A percentile compares a stretch with the other conserved stretches of the same genome.
phyloP scores from a whole-genome alignment of 2,888 invertebrate species.

The Cylloceria caligata region DNA sequence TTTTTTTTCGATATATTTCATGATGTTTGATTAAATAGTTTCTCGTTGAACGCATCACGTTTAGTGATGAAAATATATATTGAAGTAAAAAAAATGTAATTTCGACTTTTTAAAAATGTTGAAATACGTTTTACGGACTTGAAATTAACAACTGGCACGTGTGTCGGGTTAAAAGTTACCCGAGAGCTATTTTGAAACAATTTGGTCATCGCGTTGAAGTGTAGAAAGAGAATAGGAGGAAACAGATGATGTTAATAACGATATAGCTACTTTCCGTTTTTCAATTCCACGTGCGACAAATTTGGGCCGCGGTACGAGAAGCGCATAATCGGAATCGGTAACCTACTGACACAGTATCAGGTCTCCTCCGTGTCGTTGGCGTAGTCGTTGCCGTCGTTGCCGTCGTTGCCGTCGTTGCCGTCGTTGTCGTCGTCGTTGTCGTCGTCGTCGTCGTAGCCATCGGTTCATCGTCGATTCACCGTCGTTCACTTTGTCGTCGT shows the following conservation, averaged over 20 bases:
- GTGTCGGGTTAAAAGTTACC: too few species aligned
- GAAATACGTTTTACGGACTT: too few species aligned
- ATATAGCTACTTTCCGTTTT: slow-evolving; percentile 61
- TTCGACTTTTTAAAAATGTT: background rate
- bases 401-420: too few species aligned
- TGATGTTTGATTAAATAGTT: background rate
- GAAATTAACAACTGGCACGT: too few species aligned
- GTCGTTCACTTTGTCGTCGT: too few species aligned
- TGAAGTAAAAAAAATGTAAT: background rate
- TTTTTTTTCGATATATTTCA: background rate
- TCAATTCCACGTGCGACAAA: slow-evolving; percentile 73
- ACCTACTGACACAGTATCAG: slow-evolving; percentile 75
- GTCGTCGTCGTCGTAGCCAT: slow-evolving; percentile 67
- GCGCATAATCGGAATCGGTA: slow-evolving; percentile 78
- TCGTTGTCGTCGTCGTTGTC: slow-evolving; percentile 54
- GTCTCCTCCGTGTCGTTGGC: slow-evolving; percentile 18
- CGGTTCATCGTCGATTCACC: too few species aligned
- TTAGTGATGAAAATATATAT: background rate
- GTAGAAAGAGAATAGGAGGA: background rate
- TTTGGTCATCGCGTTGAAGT: background rate
- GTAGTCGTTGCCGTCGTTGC: slow-evolving; percentile 55
- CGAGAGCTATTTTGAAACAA: background rate
- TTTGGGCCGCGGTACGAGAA: slow-evolving; percentile 72
- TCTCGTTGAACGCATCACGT: too few species aligned
- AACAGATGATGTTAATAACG: slow-evolving; percentile 10